A percentile compares a stretch with the other conserved stretches of the same genome.
These are phyloP conservation scores for Fabriciana adippe DNA, from an alignment of 2,888 invertebrate species.

Conservation along the genomic window DNA sequence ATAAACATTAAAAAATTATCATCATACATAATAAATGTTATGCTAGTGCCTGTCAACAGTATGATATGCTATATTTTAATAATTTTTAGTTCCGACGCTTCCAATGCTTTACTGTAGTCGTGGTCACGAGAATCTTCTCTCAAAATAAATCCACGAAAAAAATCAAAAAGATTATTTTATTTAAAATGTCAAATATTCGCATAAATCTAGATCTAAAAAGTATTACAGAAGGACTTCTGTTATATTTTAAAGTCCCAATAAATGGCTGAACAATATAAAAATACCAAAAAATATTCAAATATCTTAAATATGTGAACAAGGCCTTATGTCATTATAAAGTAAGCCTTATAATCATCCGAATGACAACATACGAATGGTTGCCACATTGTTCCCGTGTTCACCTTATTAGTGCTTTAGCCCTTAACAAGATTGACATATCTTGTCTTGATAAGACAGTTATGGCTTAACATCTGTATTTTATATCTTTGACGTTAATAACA, in stretches of 20 bases:
- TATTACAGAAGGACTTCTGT: too few species aligned
- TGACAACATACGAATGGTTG: conserved; percentile 30
- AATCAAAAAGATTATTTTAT: too few species aligned
- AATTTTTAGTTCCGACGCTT: too few species aligned
- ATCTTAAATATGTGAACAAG: not conserved
- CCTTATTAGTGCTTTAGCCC: conserved; percentile 42
- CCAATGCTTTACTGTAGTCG: too few species aligned
- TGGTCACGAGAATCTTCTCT: too few species aligned
- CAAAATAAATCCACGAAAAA: too few species aligned
- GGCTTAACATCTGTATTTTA: conserved; percentile 1
- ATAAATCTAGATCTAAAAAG: too few species aligned
- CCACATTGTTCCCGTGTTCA: conserved; percentile 35
- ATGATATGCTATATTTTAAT: too few species aligned
- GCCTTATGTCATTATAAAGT: conserved; percentile 3
- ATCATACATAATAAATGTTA: too few species aligned
- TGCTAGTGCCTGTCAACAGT: too few species aligned
- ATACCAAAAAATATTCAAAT: not conserved
- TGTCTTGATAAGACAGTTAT: conserved; percentile 13
- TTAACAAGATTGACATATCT: conserved; percentile 37
- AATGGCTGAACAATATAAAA: not conserved
- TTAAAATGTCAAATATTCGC: too few species aligned
- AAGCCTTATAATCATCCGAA: conserved; percentile 10
- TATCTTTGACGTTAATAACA: conserved; percentile 17
- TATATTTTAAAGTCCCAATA: not conserved
- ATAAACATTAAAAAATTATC: too few species aligned